Percentiles rank a stretch among this genome's conserved stretches.
phyloP scores from a whole-genome alignment of 2,888 invertebrate genomes.

The Perithous albicinctus region DNA sequence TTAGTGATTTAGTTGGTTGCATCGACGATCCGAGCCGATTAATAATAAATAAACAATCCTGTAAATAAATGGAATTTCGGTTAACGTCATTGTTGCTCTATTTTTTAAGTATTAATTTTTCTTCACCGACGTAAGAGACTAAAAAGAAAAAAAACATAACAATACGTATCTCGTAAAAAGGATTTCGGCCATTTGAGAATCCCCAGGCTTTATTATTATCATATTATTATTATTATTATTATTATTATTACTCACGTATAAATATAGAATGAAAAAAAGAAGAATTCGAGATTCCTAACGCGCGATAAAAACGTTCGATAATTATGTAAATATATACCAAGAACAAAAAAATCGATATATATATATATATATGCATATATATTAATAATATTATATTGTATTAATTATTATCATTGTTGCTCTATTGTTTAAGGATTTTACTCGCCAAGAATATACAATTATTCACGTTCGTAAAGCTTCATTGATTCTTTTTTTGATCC shows the following conservation, averaged over 20 bases:
- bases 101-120: conserved; percentile 58
- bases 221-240: conserved; percentile 41
- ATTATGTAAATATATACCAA: conserved; percentile 61
- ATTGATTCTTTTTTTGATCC: not conserved
- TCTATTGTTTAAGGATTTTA: conserved; percentile 82
- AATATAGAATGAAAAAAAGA: conserved; percentile 37
- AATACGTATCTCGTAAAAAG: conserved; percentile 17
- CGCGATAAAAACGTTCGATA: conserved; percentile 56
- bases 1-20: conserved; percentile 5
- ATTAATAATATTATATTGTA: conserved; percentile 73
- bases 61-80: conserved; percentile 61
- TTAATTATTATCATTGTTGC: conserved; percentile 80
- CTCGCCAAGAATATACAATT: conserved; percentile 76
- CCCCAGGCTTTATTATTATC: conserved; percentile 53
- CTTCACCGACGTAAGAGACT: conserved; percentile 19
- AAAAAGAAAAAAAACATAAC: conserved; percentile 8
- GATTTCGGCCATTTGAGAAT: conserved; percentile 42
- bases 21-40: conserved; percentile 27
- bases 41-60: conserved; percentile 52
- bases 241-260: conserved; percentile 57
- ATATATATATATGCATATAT: conserved; percentile 71
- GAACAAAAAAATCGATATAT: conserved; percentile 48
- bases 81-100: conserved; percentile 64
- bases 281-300: conserved; percentile 56
- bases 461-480: conserved; percentile 34